phyloP scores from a whole-genome alignment of 1,140 invertebrate species.

The Leptinotarsa texana region DNA sequence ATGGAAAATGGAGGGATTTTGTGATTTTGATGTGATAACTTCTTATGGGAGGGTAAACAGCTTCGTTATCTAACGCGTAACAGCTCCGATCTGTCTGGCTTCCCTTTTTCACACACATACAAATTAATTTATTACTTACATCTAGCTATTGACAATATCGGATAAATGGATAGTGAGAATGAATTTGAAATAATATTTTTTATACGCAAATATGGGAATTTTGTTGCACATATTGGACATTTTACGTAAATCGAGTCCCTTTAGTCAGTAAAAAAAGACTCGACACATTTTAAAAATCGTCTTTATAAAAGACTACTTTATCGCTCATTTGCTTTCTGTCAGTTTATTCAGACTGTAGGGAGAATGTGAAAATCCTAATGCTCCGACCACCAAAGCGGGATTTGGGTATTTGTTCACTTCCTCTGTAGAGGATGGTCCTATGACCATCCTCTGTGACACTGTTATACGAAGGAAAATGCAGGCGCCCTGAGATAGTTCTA shows the following conservation, averaged over 20 bases:
- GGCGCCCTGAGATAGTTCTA: no score
- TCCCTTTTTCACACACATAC: no score
- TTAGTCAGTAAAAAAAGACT: not conserved
- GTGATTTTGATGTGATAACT: no score
- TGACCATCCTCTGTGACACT: not conserved
- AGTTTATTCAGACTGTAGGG: constrained; percentile 55
- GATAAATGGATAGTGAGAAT: constrained; percentile 44
- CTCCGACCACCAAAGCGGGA: constrained; percentile 51
- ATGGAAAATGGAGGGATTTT: no score
- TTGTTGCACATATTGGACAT: constrained; percentile 13
- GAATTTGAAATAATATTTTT: constrained; percentile 46
- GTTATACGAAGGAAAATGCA: no score
- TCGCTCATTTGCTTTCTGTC: constrained; percentile 24
- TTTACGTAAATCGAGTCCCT: not conserved
- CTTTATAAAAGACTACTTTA: no score
- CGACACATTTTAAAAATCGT: not conserved
- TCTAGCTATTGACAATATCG: not conserved
- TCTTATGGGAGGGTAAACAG: no score
- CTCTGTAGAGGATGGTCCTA: no score
- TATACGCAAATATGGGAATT: constrained; percentile 31
- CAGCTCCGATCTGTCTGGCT: no score
- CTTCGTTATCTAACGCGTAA: no score
- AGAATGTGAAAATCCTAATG: constrained; percentile 53
- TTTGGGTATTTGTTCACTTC: no score
- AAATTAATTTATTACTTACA: not conserved